A percentile compares a stretch with the other conserved stretches of the same genome.
These are phyloP conservation scores for Sycophila sp. DNA, from an alignment of 1,140 invertebrate genomes.

Conservation along the genomic window DNA sequence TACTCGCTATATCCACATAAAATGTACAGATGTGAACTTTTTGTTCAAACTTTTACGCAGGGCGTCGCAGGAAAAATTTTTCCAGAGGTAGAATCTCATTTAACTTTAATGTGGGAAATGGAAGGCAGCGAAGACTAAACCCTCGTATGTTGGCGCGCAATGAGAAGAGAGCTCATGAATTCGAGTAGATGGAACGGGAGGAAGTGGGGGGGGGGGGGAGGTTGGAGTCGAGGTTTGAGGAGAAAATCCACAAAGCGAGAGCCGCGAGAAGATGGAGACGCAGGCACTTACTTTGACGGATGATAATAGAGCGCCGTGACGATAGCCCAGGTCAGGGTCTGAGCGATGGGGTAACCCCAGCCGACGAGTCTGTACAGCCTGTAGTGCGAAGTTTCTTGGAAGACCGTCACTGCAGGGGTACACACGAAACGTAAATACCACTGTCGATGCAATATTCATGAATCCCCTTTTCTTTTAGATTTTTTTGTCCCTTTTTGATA, in stretches of 20 bases:
- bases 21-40: too few species aligned
- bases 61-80: background rate
- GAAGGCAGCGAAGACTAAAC: too few species aligned
- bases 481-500: too few species aligned
- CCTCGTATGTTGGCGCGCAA: too few species aligned
- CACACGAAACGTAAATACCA: background rate
- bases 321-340: slow-evolving; percentile 78
- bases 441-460: too few species aligned
- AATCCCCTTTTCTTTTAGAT: too few species aligned
- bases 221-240: background rate
- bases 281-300: slow-evolving; percentile 60
- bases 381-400: slow-evolving; percentile 80
- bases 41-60: too few species aligned
- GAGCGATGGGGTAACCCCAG: slow-evolving; percentile 82
- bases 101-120: background rate
- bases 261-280: background rate
- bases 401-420: slow-evolving; percentile 72
- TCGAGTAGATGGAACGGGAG: too few species aligned
- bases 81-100: background rate
- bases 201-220: too few species aligned
- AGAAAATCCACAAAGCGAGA: background rate
- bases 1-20: too few species aligned
- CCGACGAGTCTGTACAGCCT: slow-evolving; percentile 78
- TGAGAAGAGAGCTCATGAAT: too few species aligned
- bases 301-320: slow-evolving; percentile 70